These are phyloP conservation scores for Jacana jacana DNA, from an alignment of 2,113 vertebrate species.

Conservation along the genomic window DNA sequence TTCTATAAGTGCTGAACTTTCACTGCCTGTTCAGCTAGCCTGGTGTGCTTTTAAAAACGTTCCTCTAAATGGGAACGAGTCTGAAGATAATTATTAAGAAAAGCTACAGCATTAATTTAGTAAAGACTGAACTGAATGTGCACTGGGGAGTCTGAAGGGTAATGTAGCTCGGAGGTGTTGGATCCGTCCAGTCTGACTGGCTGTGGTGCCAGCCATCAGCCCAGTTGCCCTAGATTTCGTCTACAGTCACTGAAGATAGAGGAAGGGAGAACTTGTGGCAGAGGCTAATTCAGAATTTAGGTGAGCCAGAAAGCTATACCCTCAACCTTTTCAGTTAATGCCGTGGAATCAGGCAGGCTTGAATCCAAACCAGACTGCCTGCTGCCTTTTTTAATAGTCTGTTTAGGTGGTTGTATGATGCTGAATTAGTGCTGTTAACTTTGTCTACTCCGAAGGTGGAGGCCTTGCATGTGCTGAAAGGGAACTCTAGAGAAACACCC, in stretches of 20 bases:
- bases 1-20: background rate
- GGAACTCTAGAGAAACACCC: background rate
- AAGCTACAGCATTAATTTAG: constrained; percentile 3
- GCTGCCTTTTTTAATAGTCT: background rate
- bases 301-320: background rate
- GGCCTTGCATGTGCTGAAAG: background rate
- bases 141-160: background rate
- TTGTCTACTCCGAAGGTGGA: background rate
- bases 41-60: background rate
- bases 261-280: background rate
- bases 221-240: background rate
- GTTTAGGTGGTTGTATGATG: background rate
- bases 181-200: background rate
- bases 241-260: background rate
- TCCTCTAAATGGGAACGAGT: background rate
- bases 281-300: background rate
- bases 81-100: background rate
- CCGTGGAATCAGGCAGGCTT: background rate
- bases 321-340: background rate
- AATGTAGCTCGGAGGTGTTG: background rate
- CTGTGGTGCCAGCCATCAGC: background rate
- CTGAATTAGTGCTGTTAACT: background rate
- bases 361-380: background rate
- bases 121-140: background rate
- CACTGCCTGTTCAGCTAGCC: background rate